Evolutionary conservation across 1,140 invertebrate genomes (phyloP).

Genomic region (Drosophila ohnishii): DNA sequence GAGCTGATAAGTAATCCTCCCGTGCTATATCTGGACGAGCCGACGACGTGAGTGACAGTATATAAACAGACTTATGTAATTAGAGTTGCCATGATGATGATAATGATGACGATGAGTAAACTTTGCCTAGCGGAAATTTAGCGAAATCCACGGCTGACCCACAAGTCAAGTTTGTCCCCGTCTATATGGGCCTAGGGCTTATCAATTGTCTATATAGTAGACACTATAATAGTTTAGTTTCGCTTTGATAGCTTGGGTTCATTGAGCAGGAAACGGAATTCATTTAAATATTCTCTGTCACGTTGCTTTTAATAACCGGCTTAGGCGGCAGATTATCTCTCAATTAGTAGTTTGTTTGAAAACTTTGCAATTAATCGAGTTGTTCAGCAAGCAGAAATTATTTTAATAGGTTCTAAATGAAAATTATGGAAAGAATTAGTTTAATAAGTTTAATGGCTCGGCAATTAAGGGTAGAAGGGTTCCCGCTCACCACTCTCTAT

Average conservation of each 20-base stretch:
- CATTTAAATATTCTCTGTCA: conserved; percentile 24
- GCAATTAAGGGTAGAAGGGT: conserved; percentile 1
- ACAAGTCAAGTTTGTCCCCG: conserved; percentile 56
- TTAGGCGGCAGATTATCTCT: conserved; percentile 4
- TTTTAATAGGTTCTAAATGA: conserved; percentile 11
- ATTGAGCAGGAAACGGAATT: conserved; percentile 27
- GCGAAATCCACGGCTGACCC: conserved; percentile 33
- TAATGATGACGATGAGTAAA: conserved; percentile 29
- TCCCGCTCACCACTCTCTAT: neutral
- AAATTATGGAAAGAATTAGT: neutral
- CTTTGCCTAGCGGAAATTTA: conserved; percentile 45
- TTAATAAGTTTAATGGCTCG: neutral
- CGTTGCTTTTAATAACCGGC: conserved; percentile 13
- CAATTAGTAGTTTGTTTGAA: conserved; percentile 18
- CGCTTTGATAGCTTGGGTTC: conserved; percentile 12
- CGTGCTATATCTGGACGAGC: conserved; percentile 96
- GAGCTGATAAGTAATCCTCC: conserved; percentile 94
- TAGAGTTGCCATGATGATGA: conserved; percentile 28
- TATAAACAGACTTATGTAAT: conserved; percentile 35
- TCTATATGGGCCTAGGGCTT: conserved; percentile 21
- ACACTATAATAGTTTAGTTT: conserved; percentile 3
- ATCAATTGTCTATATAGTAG: conserved; percentile 22
- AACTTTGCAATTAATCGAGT: conserved; percentile 4
- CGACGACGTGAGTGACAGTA: conserved; percentile 90
- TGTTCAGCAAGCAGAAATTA: neutral